Conservation (phyloP, 2,888 invertebrate genomes). For the Autographa gamma region DNA sequence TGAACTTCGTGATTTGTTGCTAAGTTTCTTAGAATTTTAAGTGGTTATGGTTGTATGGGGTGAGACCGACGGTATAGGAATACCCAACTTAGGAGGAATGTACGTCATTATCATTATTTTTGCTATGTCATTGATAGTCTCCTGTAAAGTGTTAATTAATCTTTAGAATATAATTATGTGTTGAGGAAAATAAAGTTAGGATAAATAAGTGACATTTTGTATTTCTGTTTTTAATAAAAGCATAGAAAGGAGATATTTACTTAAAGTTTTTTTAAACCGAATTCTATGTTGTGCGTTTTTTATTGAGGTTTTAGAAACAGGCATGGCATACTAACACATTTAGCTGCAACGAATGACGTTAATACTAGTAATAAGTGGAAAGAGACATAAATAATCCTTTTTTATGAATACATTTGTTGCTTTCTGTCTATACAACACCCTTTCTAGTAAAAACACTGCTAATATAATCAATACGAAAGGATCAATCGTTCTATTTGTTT, state of each 20-base stretch:
- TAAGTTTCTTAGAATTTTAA: slow-evolving; percentile 30
- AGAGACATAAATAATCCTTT: too few relatives aligned
- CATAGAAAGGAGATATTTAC: too few relatives aligned
- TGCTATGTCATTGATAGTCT: neutral
- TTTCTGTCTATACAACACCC: neutral
- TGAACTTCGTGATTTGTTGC: slow-evolving; percentile 41
- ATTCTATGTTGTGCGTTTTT: too few relatives aligned
- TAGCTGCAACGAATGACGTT: too few relatives aligned
- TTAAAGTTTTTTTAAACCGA: too few relatives aligned
- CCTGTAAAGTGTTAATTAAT: neutral
- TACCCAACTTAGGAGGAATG: slow-evolving; percentile 3
- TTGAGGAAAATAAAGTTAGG: neutral
- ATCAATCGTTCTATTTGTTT: slow-evolving; percentile 23
- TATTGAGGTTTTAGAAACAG: too few relatives aligned
- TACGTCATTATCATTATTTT: slow-evolving; percentile 6
- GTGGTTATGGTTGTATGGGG: slow-evolving; percentile 15
- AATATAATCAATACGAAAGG: slow-evolving; percentile 26
- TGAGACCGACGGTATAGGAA: neutral
- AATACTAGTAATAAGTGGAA: too few relatives aligned
- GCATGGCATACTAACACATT: too few relatives aligned
- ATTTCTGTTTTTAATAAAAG: too few relatives aligned
- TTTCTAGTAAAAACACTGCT: neutral
- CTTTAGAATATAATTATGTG: neutral
- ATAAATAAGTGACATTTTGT: neutral
- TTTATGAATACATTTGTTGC: neutral